Percentiles rank a stretch among this genome's conserved stretches.
phyloP scores from a whole-genome alignment of 2,113 vertebrate genomes.

The Hemicordylus capensis region DNA sequence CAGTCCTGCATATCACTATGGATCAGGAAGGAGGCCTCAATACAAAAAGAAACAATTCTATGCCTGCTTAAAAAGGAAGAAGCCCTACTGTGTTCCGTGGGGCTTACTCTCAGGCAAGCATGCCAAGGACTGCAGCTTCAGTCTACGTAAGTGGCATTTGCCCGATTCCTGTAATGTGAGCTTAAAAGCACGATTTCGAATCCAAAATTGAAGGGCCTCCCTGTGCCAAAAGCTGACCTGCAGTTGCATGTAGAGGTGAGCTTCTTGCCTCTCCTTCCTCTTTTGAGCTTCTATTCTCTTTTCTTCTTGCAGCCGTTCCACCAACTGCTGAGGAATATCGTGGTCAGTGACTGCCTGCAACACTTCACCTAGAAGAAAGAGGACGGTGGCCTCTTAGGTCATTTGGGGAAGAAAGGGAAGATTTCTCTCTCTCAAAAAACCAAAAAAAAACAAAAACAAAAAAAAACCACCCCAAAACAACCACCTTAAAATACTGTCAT shows the following conservation, averaged over 20 bases:
- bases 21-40: too few relatives aligned
- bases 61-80: too few relatives aligned
- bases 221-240: conserved; percentile 82
- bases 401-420: too few relatives aligned
- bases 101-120: too few relatives aligned
- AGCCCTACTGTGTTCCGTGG: too few relatives aligned
- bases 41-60: too few relatives aligned
- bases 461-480: neutral
- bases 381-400: neutral
- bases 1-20: too few relatives aligned
- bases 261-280: conserved; percentile 97
- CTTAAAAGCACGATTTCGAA: neutral
- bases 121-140: neutral
- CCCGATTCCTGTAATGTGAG: neutral
- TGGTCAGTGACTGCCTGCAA: conserved; percentile 94
- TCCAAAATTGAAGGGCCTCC: neutral
- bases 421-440: too few relatives aligned
- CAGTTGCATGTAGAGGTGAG: conserved; percentile 99
- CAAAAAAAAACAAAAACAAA: neutral
- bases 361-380: conserved; percentile 86
- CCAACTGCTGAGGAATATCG: conserved; percentile 97
- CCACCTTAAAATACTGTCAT: neutral
- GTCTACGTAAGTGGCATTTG: neutral
- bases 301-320: conserved; percentile 97
- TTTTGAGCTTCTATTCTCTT: conserved; percentile 99